These are phyloP conservation scores for Hyaena hyaena DNA, from an alignment of 2,113 vertebrate species.

Conservation along the genomic window DNA sequence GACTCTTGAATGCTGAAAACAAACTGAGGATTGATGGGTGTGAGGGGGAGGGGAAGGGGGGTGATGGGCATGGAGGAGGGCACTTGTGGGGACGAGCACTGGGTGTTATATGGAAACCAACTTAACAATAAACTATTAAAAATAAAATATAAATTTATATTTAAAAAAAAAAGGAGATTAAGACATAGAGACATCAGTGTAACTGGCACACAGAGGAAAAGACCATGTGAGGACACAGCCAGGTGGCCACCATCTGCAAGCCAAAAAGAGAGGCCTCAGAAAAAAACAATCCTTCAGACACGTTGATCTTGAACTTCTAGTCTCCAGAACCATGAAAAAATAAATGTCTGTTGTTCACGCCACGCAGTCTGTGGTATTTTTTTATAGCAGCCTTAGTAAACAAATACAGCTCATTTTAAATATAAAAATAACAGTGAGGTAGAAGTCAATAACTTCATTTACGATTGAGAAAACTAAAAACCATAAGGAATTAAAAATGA, in stretches of 20 bases:
- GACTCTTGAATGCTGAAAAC: no score
- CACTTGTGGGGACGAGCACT: no score
- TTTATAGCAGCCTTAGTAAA: not conserved
- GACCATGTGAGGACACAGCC: not conserved
- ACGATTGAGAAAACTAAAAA: conserved; percentile 37
- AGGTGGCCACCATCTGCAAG: not conserved
- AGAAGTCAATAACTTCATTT: conserved; percentile 1
- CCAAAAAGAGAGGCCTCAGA: not conserved
- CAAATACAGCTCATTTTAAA: not conserved
- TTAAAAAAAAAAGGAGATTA: not conserved
- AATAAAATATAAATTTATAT: no score
- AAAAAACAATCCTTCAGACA: not conserved
- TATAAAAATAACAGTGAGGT: not conserved
- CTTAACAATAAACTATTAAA: no score
- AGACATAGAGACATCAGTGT: not conserved
- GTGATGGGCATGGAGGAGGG: no score
- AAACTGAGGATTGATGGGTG: no score
- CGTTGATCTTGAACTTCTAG: not conserved
- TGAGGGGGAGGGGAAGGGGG: no score
- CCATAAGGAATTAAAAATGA: not conserved
- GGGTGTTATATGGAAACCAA: no score
- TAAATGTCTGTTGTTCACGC: not conserved
- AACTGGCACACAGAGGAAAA: not conserved
- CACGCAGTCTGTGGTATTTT: not conserved
- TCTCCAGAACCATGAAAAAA: not conserved